Evolutionary conservation across 2,888 invertebrate species (phyloP).

Genomic region (Dendrolimus pini): DNA sequence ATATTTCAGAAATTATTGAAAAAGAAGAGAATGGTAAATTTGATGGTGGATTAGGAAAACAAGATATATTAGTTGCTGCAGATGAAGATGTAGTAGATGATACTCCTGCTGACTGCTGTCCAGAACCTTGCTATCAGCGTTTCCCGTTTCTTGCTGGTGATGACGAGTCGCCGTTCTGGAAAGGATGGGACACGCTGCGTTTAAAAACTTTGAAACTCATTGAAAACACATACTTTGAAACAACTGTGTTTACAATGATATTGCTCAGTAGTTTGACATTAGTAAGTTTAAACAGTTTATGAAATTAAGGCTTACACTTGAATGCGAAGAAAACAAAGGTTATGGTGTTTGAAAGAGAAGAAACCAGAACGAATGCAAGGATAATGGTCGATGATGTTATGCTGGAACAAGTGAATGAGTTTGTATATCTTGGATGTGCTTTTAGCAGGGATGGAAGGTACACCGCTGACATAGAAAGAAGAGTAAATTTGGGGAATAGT

Average conservation of each 20-base stretch:
- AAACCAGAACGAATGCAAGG: too few species aligned
- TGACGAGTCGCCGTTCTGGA: slow-evolving; percentile 95
- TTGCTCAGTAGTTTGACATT: slow-evolving; percentile 97
- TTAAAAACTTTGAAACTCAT: slow-evolving; percentile 96
- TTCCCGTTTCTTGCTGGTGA: slow-evolving; percentile 94
- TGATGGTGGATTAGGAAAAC: slow-evolving; percentile 81
- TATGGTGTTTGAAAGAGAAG: too few species aligned
- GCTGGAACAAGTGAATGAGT: too few species aligned
- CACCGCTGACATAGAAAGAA: too few species aligned
- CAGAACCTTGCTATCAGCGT: slow-evolving; percentile 89
- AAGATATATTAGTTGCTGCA: slow-evolving; percentile 84
- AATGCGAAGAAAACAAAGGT: too few species aligned
- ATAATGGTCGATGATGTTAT: too few species aligned
- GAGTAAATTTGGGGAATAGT: too few species aligned
- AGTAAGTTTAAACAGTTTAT: slow-evolving; percentile 74
- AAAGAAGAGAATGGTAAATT: slow-evolving; percentile 82
- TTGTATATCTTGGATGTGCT: too few species aligned
- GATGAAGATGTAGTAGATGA: slow-evolving; percentile 90
- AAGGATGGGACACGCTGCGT: slow-evolving; percentile 94
- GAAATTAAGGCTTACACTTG: too few species aligned
- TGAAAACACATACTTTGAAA: slow-evolving; percentile 99
- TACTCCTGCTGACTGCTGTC: slow-evolving; percentile 95
- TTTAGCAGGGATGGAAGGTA: too few species aligned
- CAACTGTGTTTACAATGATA: slow-evolving; percentile 99
- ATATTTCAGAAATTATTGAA: slow-evolving; percentile 54